These are phyloP conservation scores for Cenopis cana DNA, from an alignment of 2,888 invertebrate species.

Conservation along the genomic window DNA sequence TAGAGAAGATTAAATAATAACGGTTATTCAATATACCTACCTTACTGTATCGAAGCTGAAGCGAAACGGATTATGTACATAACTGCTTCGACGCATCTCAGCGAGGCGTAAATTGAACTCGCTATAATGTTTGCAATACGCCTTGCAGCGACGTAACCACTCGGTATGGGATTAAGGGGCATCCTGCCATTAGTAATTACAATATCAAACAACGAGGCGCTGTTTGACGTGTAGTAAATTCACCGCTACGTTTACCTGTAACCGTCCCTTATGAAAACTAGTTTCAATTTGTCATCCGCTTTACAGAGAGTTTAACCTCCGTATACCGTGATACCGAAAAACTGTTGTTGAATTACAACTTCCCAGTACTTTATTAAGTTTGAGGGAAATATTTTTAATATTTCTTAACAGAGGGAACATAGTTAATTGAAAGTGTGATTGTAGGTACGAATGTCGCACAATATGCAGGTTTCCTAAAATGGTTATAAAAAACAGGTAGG, in stretches of 20 bases:
- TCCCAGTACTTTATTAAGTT: background rate
- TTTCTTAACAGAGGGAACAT: no score
- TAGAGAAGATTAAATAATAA: background rate
- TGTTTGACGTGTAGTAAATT: background rate
- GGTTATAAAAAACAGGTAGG: no score
- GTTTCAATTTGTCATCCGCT: no score
- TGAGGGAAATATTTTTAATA: background rate
- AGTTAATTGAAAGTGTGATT: no score
- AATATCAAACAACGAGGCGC: constrained; percentile 25
- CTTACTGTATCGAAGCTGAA: background rate
- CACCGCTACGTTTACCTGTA: background rate
- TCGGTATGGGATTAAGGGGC: constrained; percentile 26
- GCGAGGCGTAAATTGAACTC: constrained; percentile 14
- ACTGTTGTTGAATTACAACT: background rate
- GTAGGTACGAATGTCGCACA: no score
- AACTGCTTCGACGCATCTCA: constrained; percentile 26
- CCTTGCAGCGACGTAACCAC: constrained; percentile 14
- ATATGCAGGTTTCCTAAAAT: no score
- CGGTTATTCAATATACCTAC: background rate
- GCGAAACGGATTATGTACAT: constrained; percentile 5
- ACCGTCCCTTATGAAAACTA: no score
- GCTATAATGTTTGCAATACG: constrained; percentile 17
- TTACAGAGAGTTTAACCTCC: no score
- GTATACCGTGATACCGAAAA: background rate
- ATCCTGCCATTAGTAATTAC: constrained; percentile 41